Evolutionary conservation across 2,888 invertebrate genomes (phyloP), one percentile per base, ranked within the genome.

Genomic region (Stenurella melanura): DNA sequence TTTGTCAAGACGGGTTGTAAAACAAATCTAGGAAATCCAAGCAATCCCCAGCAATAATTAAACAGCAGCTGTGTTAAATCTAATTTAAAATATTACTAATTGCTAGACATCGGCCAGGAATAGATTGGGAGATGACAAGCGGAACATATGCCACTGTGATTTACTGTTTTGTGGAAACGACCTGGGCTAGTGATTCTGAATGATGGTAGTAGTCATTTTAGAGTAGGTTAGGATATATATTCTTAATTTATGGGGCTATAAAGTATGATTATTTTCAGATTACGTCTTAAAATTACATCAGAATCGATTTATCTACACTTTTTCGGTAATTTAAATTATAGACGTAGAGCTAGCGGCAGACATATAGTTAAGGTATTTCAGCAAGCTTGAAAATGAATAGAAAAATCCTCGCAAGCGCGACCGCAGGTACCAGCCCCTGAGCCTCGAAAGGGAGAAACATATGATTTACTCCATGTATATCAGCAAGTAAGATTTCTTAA

Each of bases 1-100:
- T 74, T 69, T 63, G 68, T 68, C 69, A n/a, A n/a, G 56, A 38
- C n/a, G 50, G 54, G 30, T 54, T 68, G 69, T 74, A 74, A 73
- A 60, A 74, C 69, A 69, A 68, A 68, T 63, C 67, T 30, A 64
- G 73, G 54, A 61, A 72, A 58, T 57, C 64, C 34, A 26, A 50
- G 61, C 42, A 21, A 58, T 58, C 26, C 63, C 56, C 18, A 26
- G 63, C 30, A 26, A 58, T 58, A 58, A 58, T 58, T 58, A 64
- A 60, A 60, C 63, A 66, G 54, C 80, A 78, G 77, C 80, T 78
- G 78, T 56, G 42, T 61, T 60, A 58, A 57, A 79, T 69, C 74
- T 58, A 77, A 78, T 77, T 78, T 77, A 71, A 83, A 83, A 84
- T 83, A 83, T 82, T 80, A 81, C 83, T 83, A 85, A 85, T 84